These are phyloP conservation scores for Microctenopoma steveboyesi DNA, from an alignment of 2,797 vertebrate species.

Conservation along the genomic window DNA sequence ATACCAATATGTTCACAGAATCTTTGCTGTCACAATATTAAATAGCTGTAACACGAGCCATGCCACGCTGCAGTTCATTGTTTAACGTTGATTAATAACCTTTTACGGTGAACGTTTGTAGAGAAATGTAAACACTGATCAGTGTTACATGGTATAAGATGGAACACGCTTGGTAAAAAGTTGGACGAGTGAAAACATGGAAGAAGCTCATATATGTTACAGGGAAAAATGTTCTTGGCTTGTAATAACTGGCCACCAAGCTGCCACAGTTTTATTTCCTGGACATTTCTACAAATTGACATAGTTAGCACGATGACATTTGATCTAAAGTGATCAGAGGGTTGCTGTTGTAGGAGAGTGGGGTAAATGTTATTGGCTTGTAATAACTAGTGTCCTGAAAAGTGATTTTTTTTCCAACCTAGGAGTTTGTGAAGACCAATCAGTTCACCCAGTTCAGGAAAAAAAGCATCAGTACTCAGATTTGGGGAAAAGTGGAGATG, in stretches of 20 bases:
- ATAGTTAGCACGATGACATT: not conserved
- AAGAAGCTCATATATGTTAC: conserved; percentile 11
- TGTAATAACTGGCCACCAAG: not conserved
- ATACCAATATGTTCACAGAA: too few relatives aligned
- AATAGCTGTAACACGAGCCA: not conserved
- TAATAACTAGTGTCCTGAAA: not conserved
- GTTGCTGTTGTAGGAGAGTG: not conserved
- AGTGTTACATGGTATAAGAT: not conserved
- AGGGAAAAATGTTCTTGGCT: not conserved
- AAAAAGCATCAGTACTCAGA: conserved; percentile 85
- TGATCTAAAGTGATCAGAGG: too few relatives aligned
- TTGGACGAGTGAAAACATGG: conserved; percentile 5
- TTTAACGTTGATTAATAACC: too few relatives aligned
- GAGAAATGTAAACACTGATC: conserved; percentile 23
- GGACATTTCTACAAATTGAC: not conserved
- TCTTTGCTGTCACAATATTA: too few relatives aligned
- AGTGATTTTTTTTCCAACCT: conserved; percentile 13
- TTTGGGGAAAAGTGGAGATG: conserved; percentile 77
- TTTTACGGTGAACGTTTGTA: not conserved
- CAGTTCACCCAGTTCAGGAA: conserved; percentile 79
- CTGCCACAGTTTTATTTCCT: not conserved
- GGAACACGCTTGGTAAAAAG: conserved; percentile 8
- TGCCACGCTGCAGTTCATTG: not conserved
- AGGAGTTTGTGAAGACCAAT: conserved; percentile 85
- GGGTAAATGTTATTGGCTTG: not conserved